A percentile compares a stretch with the other conserved stretches of the same genome.
These are phyloP conservation scores for Rhynchopsitta pachyrhyncha DNA, from an alignment of 2,113 vertebrate genomes.

Conservation along the genomic window DNA sequence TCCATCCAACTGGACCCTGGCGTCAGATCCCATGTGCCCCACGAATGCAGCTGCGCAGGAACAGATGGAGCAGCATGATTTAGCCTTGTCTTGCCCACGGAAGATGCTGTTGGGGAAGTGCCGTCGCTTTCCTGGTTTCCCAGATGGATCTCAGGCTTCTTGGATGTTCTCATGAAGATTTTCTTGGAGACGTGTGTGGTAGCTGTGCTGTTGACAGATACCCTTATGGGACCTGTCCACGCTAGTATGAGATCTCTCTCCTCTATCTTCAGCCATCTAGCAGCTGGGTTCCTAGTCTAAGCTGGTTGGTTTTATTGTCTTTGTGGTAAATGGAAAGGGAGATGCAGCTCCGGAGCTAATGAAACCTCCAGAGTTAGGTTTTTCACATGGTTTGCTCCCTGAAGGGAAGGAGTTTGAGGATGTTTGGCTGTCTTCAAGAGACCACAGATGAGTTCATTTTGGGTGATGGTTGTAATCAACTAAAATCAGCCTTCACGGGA, in stretches of 20 bases:
- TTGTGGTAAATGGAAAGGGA: not conserved
- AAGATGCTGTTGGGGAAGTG: not conserved
- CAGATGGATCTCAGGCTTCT: not conserved
- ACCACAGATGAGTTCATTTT: not conserved
- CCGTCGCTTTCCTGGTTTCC: not conserved
- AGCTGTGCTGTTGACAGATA: not conserved
- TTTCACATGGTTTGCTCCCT: not conserved
- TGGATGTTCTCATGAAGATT: not conserved
- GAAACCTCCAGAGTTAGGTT: not conserved
- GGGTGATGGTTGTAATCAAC: not conserved
- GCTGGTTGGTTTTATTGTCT: not conserved
- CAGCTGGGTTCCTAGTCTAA: not conserved
- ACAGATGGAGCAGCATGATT: not conserved
- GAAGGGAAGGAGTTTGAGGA: not conserved
- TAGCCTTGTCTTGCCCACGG: not conserved
- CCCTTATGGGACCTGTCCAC: not conserved
- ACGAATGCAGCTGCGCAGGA: rapidly evolving
- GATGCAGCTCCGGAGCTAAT: not conserved
- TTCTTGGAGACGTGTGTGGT: not conserved
- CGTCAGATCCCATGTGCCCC: rapidly evolving
- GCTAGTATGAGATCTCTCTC: not conserved
- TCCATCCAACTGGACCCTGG: not conserved
- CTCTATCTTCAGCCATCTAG: not conserved
- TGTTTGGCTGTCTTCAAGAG: not conserved
- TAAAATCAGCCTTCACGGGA: not conserved